These are phyloP conservation scores for Tachystola acroxantha DNA, from an alignment of 2,888 invertebrate species.

Conservation along the genomic window DNA sequence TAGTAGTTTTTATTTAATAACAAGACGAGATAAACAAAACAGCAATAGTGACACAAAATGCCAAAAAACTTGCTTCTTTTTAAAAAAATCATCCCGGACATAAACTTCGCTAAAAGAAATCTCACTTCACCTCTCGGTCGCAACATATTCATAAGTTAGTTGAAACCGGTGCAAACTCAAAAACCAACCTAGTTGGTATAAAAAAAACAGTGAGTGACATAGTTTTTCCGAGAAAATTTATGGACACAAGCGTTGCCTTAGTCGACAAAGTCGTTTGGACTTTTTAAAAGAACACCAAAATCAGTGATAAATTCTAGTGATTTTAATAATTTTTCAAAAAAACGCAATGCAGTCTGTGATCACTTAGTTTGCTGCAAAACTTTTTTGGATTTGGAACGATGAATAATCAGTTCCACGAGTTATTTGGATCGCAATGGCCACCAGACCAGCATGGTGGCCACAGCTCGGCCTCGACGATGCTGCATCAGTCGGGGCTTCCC, in stretches of 20 bases:
- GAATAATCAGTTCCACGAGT: conserved; percentile 71
- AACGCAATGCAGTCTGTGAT: conserved; percentile 30
- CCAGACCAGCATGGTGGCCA: conserved; percentile 70
- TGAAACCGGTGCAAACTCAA: conserved; percentile 36
- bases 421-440: conserved; percentile 75
- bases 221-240: conserved; percentile 49
- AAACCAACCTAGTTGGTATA: conserved; percentile 62
- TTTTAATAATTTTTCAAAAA: conserved; percentile 7
- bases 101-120: conserved; percentile 71
- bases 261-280: conserved; percentile 60
- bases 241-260: conserved; percentile 62
- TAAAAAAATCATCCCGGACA: conserved; percentile 71
- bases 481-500: conserved; percentile 47
- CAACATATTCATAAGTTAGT: conserved; percentile 69
- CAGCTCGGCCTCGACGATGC: conserved; percentile 65
- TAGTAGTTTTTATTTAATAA: conserved; percentile 47
- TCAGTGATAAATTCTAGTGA: conserved; percentile 43
- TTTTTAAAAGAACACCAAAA: conserved; percentile 30
- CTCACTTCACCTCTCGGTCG: conserved; percentile 62
- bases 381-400: conserved; percentile 37
- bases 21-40: conserved; percentile 43
- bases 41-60: conserved; percentile 70
- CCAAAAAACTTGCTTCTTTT: conserved; percentile 69
- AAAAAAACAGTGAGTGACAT: conserved; percentile 57
- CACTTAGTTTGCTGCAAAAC: background rate